Conservation (phyloP, 2,888 invertebrate species). For the Parnassius orleans region DNA sequence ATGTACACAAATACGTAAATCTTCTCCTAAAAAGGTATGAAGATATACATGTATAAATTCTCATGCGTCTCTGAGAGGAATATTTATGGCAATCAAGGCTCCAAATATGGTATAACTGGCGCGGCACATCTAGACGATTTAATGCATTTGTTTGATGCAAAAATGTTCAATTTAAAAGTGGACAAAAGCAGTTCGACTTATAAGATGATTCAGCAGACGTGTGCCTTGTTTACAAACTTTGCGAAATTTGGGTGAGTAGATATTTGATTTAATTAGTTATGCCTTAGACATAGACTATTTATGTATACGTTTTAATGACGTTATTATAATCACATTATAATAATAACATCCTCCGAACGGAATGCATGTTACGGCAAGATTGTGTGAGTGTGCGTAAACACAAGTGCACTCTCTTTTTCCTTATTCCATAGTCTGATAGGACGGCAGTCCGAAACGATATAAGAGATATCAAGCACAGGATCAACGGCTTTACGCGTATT, state of each 20-base stretch:
- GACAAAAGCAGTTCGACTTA: conserved; percentile 44
- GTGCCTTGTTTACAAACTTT: conserved; percentile 55
- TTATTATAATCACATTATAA: too few species aligned
- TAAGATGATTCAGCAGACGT: conserved; percentile 47
- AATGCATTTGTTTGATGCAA: conserved; percentile 53
- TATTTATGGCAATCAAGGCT: conserved; percentile 39
- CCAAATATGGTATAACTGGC: conserved; percentile 45
- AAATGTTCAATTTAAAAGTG: conserved; percentile 39
- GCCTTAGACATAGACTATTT: too few species aligned
- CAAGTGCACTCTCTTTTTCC: too few species aligned
- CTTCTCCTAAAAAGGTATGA: conserved; percentile 32
- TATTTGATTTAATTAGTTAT: too few species aligned
- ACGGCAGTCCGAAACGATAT: too few species aligned
- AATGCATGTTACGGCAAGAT: too few species aligned
- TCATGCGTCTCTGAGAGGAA: conserved; percentile 50
- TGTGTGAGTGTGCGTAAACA: too few species aligned
- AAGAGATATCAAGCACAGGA: too few species aligned
- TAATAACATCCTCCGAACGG: too few species aligned
- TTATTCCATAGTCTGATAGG: too few species aligned
- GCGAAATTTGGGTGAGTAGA: conserved; percentile 38
- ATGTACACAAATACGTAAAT: conserved; percentile 37
- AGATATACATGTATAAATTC: conserved; percentile 47
- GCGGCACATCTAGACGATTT: conserved; percentile 56
- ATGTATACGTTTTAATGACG: too few species aligned
- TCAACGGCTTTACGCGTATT: too few species aligned